These are phyloP conservation scores for Tetramorium alpestre DNA, from an alignment of 1,140 invertebrate species.

Conservation along the genomic window DNA sequence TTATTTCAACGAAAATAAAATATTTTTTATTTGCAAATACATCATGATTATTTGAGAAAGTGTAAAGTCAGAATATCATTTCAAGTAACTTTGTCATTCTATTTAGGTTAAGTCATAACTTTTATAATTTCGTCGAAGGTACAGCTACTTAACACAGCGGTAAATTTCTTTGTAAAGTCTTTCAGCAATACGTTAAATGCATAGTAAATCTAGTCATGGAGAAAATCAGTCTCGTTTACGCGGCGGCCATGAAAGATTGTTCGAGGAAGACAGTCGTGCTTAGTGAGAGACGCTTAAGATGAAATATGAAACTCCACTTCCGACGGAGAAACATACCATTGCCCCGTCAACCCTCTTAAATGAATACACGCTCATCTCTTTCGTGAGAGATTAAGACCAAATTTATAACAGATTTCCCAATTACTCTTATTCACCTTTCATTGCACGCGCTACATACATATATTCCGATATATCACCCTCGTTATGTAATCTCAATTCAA, in stretches of 20 bases:
- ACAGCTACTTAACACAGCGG: background rate
- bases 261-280: constrained; percentile 25
- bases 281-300: background rate
- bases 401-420: constrained; percentile 47
- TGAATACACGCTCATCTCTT: constrained; percentile 6
- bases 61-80: background rate
- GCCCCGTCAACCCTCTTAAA: constrained; percentile 4
- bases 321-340: constrained; percentile 20
- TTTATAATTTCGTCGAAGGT: background rate
- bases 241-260: constrained; percentile 19
- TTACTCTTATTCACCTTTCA: constrained; percentile 42
- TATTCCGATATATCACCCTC: background rate
- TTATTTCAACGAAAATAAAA: background rate
- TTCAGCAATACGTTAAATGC: constrained; percentile 22
- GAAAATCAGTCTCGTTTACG: constrained; percentile 47
- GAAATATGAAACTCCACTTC: constrained; percentile 43
- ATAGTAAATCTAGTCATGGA: constrained; percentile 5
- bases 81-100: background rate
- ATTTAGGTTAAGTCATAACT: background rate
- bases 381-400: constrained; percentile 28
- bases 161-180: background rate
- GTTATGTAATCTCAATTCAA: constrained; percentile 47
- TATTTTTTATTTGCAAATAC: background rate
- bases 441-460: background rate
- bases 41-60: background rate